Evolutionary conservation across 2,797 vertebrate species (phyloP).

Genomic region (Sebastiscus albofasciatus): DNA sequence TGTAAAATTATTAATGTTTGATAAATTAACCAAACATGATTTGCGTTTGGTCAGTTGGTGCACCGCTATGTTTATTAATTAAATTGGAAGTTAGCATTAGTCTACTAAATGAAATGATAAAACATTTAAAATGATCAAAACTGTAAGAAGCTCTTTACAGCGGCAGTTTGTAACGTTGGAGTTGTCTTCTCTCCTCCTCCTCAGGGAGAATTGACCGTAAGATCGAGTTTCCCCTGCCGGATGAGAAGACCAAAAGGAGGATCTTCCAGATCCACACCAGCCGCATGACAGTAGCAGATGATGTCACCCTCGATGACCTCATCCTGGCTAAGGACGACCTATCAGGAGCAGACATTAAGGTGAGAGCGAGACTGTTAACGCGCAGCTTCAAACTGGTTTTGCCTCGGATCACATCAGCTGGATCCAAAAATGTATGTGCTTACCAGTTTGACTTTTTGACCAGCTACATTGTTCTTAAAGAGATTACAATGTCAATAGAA

Average conservation of each 20-base stretch:
- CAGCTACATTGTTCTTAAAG: background rate
- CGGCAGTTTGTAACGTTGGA: background rate
- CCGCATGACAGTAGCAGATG: conserved; percentile 93
- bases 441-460: background rate
- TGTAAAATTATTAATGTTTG: background rate
- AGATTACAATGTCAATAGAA: background rate
- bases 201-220: conserved; percentile 95
- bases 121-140: background rate
- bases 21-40: background rate
- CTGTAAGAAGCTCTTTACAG: background rate
- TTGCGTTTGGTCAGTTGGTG: background rate
- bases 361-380: conserved; percentile 37
- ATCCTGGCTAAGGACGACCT: conserved; percentile 98
- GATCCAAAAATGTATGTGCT: background rate
- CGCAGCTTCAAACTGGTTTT: background rate
- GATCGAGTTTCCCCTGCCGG: conserved; percentile 96
- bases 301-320: conserved; percentile 94
- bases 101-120: background rate
- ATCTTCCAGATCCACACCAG: conserved; percentile 99
- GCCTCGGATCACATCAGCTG: background rate
- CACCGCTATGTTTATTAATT: background rate
- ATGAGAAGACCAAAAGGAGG: conserved; percentile 96
- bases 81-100: no score
- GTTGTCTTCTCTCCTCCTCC: background rate
- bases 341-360: conserved; percentile 98